Conservation (phyloP, 1,140 invertebrate species). For the Bemisia tabaci region DNA sequence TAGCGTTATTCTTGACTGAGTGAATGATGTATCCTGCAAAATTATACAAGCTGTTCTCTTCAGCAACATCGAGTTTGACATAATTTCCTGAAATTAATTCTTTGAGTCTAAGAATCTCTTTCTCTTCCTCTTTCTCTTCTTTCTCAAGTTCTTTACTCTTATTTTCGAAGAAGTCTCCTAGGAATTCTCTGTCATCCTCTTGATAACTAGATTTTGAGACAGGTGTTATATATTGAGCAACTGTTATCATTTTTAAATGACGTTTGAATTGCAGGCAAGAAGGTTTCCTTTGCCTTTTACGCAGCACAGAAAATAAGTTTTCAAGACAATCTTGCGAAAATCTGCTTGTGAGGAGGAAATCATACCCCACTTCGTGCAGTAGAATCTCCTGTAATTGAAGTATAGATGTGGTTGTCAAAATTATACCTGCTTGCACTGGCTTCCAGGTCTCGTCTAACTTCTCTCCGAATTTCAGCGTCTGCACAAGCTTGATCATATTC, state of each 20-base stretch:
- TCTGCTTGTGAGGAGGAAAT: conserved; percentile 13
- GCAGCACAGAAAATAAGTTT: conserved; percentile 18
- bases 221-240: conserved; percentile 17
- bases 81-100: neutral
- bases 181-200: conserved; percentile 15
- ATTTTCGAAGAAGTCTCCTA: conserved; percentile 11
- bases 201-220: conserved; percentile 17
- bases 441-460: conserved; percentile 9
- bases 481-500: conserved; percentile 11
- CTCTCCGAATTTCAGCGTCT: conserved; percentile 6
- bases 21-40: neutral
- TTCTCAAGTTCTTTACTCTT: neutral
- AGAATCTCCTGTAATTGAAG: conserved; percentile 10
- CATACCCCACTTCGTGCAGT: conserved; percentile 3
- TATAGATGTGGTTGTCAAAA: conserved; percentile 12
- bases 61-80: neutral
- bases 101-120: no score
- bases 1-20: neutral
- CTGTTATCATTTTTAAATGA: conserved; percentile 16
- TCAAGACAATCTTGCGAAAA: conserved; percentile 20
- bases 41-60: conserved; percentile 1
- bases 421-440: conserved; percentile 11
- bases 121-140: neutral
- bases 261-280: conserved; percentile 19
- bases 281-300: conserved; percentile 16